Percentiles rank a stretch among this genome's conserved stretches.
Evolutionary conservation across 2,797 vertebrate species (phyloP).

Genomic region (Ara ararauna): DNA sequence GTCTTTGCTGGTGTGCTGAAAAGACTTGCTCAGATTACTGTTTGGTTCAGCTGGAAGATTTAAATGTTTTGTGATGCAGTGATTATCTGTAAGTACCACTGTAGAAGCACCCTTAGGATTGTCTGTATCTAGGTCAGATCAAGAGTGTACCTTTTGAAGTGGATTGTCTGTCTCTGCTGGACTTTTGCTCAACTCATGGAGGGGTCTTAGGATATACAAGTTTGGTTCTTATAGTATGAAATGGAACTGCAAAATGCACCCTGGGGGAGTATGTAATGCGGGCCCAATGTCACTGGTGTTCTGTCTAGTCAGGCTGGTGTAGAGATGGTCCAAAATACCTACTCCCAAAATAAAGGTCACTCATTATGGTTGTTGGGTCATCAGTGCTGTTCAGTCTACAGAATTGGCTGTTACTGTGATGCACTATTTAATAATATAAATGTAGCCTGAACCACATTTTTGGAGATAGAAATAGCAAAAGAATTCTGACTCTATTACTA

Average conservation of each 20-base stretch:
- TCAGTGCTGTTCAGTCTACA: not conserved
- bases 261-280: not conserved
- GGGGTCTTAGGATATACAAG: not conserved
- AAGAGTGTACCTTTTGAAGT: not conserved
- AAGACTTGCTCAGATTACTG: not conserved
- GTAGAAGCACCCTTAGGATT: not conserved
- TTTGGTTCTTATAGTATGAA: not conserved
- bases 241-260: not conserved
- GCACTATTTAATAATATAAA: not conserved
- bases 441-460: not conserved
- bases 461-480: not conserved
- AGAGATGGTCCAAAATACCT: not conserved
- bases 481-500: not conserved
- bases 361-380: not conserved
- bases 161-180: rapidly evolving
- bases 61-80: not conserved
- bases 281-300: not conserved
- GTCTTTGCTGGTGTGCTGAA: not conserved
- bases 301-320: not conserved
- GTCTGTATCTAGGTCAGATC: not conserved
- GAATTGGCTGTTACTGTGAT: not conserved
- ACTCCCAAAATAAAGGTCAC: not conserved
- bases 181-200: not conserved
- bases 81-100: not conserved
- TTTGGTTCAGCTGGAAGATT: not conserved